Evolutionary conservation across 2,113 vertebrate genomes (phyloP).

Genomic region (Zosterops hypoxanthus): DNA sequence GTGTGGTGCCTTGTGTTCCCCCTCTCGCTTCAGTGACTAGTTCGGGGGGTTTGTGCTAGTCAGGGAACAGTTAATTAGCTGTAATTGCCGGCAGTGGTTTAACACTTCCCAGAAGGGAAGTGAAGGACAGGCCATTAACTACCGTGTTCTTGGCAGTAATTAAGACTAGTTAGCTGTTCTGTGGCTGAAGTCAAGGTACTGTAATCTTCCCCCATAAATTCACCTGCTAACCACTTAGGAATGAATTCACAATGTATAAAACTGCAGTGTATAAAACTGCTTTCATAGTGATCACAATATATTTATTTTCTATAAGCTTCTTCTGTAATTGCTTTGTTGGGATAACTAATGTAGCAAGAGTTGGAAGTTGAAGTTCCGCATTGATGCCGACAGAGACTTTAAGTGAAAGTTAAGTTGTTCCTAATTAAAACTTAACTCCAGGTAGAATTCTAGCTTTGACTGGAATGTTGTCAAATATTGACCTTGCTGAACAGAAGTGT

Average conservation of each 20-base stretch:
- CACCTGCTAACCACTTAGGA: not conserved
- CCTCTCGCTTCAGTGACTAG: not conserved
- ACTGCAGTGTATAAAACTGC: not conserved
- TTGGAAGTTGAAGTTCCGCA: not conserved
- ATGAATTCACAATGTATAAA: not conserved
- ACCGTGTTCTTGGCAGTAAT: not conserved
- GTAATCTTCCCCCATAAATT: not conserved
- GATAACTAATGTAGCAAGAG: not conserved
- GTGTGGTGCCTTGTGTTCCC: not conserved
- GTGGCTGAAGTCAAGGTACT: not conserved
- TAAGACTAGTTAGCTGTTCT: not conserved
- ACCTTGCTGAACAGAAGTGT: not conserved
- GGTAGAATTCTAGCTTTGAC: not conserved
- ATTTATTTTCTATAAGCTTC: not conserved
- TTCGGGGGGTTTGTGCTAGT: not conserved
- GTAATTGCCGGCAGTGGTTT: not conserved
- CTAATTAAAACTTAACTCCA: not conserved
- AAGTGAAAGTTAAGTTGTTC: not conserved
- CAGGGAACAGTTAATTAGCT: not conserved
- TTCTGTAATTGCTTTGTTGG: not conserved
- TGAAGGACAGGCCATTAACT: not conserved
- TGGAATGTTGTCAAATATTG: not conserved
- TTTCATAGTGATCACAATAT: not conserved
- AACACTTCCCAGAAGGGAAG: conserved; percentile 8
- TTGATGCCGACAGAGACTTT: not conserved